Percentiles rank a stretch among this genome's conserved stretches.
phyloP scores from a whole-genome alignment of 2,113 vertebrate species.

The Amazona vittata region DNA sequence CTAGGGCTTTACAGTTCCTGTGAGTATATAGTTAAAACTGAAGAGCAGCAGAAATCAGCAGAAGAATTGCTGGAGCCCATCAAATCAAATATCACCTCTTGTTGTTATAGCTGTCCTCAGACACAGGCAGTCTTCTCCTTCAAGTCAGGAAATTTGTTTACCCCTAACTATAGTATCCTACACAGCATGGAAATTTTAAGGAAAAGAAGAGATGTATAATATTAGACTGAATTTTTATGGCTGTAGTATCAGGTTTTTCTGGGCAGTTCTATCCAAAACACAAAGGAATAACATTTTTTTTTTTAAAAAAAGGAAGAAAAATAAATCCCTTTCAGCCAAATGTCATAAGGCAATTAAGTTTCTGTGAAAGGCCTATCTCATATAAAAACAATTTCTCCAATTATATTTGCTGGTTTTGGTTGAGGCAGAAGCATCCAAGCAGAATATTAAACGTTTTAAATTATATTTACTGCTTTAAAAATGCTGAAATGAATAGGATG shows the following conservation, averaged over 20 bases:
- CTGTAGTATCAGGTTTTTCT: background rate
- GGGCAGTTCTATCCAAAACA: background rate
- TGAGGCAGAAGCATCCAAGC: background rate
- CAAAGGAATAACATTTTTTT: background rate
- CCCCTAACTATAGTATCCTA: background rate
- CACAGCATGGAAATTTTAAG: background rate
- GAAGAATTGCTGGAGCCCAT: background rate
- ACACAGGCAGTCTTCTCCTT: background rate
- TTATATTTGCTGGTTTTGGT: background rate
- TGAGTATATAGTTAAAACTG: background rate
- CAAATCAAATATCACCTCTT: background rate
- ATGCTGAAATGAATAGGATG: background rate
- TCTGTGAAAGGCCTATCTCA: background rate
- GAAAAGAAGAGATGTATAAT: background rate
- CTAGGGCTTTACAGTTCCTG: background rate
- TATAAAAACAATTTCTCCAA: conserved; percentile 6
- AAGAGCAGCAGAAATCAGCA: background rate
- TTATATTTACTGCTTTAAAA: background rate
- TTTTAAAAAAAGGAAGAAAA: background rate
- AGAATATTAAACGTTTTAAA: background rate
- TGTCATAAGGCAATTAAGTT: background rate
- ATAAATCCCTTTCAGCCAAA: background rate
- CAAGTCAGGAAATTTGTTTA: background rate
- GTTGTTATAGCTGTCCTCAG: background rate
- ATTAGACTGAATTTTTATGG: background rate